Conservation (phyloP, 2,888 invertebrate species). For the Phanerotoma sp. region DNA sequence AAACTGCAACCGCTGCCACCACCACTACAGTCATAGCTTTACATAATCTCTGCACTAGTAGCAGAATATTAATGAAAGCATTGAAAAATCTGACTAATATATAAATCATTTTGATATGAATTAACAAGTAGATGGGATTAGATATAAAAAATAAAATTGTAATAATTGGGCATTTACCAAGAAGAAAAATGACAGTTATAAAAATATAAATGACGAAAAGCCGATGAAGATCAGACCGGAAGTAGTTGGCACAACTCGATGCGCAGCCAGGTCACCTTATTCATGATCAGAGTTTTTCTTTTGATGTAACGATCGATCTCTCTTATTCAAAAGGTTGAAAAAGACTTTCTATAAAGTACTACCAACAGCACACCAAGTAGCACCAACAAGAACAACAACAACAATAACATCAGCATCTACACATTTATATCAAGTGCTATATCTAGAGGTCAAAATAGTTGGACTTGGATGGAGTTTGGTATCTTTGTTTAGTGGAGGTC, state of each 20-base stretch:
- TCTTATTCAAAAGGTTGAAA: background rate
- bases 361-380: too few species aligned
- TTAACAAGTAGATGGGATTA: too few species aligned
- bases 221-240: conserved; percentile 37
- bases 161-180: too few species aligned
- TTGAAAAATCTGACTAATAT: too few species aligned
- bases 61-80: too few species aligned
- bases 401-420: background rate
- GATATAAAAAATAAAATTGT: too few species aligned
- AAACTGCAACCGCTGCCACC: too few species aligned
- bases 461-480: conserved; percentile 24
- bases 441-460: conserved; percentile 4
- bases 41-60: too few species aligned
- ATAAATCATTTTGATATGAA: too few species aligned
- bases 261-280: conserved; percentile 41
- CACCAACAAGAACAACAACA: background rate
- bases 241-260: conserved; percentile 40
- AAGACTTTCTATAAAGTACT: conserved; percentile 15
- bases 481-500: conserved; percentile 16
- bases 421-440: background rate
- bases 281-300: conserved; percentile 12
- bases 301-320: conserved; percentile 12
- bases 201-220: conserved; percentile 25
- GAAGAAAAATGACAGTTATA: background rate
- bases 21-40: too few species aligned